A percentile compares a stretch with the other conserved stretches of the same genome.
phyloP scores from a whole-genome alignment of 2,888 invertebrate genomes.

The Drosophila setosimentum region DNA sequence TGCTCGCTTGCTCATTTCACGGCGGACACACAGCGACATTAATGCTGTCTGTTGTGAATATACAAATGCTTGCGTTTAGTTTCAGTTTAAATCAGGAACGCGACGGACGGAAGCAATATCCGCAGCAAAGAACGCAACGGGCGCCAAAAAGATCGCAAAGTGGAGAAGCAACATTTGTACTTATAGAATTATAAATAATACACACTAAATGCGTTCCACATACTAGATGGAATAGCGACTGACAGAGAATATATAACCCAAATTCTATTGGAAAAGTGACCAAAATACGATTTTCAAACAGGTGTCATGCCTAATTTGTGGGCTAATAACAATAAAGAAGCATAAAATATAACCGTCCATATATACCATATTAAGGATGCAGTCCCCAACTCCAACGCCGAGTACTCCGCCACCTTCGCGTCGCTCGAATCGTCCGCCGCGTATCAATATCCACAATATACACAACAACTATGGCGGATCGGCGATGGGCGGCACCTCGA shows the following conservation, averaged over 20 bases:
- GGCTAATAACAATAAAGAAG: not conserved
- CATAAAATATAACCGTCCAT: not conserved
- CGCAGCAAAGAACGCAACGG: conserved; percentile 17
- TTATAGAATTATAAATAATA: conserved; percentile 33
- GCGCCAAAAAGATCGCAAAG: conserved; percentile 39
- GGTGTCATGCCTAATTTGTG: conserved; percentile 10
- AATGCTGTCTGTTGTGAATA: conserved; percentile 37
- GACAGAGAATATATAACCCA: not conserved
- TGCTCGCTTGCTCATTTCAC: conserved; percentile 24
- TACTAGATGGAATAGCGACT: conserved; percentile 15
- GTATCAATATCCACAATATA: conserved; percentile 80
- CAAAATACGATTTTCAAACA: not conserved
- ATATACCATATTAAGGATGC: conserved; percentile 15
- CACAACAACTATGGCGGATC: conserved; percentile 59
- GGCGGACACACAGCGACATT: conserved; percentile 48
- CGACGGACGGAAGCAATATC: conserved; percentile 70
- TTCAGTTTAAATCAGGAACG: conserved; percentile 76
- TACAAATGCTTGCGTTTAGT: conserved; percentile 65
- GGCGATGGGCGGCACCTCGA: conserved; percentile 58
- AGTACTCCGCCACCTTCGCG: conserved; percentile 68
- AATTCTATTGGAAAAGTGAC: conserved; percentile 7
- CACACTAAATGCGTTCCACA: conserved; percentile 9
- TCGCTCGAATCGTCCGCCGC: conserved; percentile 81
- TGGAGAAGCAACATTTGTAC: conserved; percentile 23
- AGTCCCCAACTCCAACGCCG: conserved; percentile 45